Base-by-base conservation (phyloP, 2,113 vertebrate genomes). In the Toxotes jaculatrix region DNA sequence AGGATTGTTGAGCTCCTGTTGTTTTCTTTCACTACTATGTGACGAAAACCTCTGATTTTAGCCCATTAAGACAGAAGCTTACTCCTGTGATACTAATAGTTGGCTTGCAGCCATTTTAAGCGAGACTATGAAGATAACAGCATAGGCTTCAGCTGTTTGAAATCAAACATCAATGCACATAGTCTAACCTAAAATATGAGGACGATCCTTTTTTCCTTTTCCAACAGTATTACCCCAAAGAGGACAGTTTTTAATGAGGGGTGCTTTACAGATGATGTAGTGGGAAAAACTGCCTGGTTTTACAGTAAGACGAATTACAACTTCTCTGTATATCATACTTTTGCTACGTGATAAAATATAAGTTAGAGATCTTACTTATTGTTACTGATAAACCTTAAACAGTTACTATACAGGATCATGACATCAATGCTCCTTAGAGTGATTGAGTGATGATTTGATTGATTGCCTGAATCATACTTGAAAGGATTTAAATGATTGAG, bases 41-140 rank as follows among this genome's bases (percentile, higher is more conserved):
- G 74, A 84, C 74, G 68, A 38, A 63, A 75, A 65, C 53, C 57
- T 57, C 43, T 73, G 59, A 69, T 71, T 79, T 32, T 43, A 53
- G 10, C 17, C 56, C 17, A 19, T 64, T 72, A 72, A 83, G 65
- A 84, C 38, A 40, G 67, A 60, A 70, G 63, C 13, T 36, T 60
- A 31, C 56, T 69, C 40, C 56, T 75, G 64, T 65, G 51, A 68
- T 27, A 27, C 51, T 23, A 42, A 64, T 61, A 67, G 81, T 77
- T 84, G 72, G 64, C 81, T 49, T 72, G 42, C 53, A 88, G 85
- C 55, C 65, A 79, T 81, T 85, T 76, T 63, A 62, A 64, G 42
- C 43, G 66, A 60, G 32, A 27, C 32, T 57, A 21, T 62, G 63
- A 59, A 55, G 27, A 45, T 23, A 78, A 68, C n/a, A 38, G 60